phyloP scores from a whole-genome alignment of 2,888 invertebrate genomes.

The Dione juno region DNA sequence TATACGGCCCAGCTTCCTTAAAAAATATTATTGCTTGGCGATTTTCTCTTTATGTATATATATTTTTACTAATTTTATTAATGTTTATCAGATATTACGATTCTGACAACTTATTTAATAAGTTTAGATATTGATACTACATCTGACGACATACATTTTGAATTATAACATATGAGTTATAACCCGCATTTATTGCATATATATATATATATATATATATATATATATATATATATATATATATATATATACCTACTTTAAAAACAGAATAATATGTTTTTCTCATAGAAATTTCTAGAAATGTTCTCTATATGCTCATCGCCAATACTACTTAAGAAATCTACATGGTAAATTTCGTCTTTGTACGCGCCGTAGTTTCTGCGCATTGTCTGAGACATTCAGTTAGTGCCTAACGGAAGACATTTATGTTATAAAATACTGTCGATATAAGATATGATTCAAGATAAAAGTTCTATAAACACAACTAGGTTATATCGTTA shows the following conservation, averaged over 20 bases:
- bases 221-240: too few relatives aligned
- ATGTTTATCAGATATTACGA: too few relatives aligned
- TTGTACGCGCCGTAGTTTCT: neutral
- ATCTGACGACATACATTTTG: too few relatives aligned
- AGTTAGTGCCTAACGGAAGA: neutral
- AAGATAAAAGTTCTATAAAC: slow-evolving; percentile 3
- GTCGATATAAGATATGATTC: neutral
- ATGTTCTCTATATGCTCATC: too few relatives aligned
- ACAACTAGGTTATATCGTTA: slow-evolving; percentile 42
- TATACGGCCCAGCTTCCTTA: neutral
- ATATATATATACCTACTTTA: too few relatives aligned
- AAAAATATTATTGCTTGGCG: neutral
- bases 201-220: too few relatives aligned
- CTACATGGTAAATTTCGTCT: neutral
- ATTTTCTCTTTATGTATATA: neutral
- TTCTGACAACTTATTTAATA: too few relatives aligned
- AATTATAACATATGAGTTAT: too few relatives aligned
- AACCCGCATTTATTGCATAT: too few relatives aligned
- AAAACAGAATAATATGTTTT: too few relatives aligned
- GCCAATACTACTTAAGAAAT: neutral
- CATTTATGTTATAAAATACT: neutral
- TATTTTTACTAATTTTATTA: neutral
- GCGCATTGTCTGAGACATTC: neutral
- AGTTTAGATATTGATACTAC: too few relatives aligned
- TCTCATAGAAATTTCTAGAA: too few relatives aligned